A percentile compares a stretch with the other conserved stretches of the same genome.
These are phyloP conservation scores for Pseudopipra pipra DNA, from an alignment of 2,113 vertebrate genomes.

Conservation along the genomic window DNA sequence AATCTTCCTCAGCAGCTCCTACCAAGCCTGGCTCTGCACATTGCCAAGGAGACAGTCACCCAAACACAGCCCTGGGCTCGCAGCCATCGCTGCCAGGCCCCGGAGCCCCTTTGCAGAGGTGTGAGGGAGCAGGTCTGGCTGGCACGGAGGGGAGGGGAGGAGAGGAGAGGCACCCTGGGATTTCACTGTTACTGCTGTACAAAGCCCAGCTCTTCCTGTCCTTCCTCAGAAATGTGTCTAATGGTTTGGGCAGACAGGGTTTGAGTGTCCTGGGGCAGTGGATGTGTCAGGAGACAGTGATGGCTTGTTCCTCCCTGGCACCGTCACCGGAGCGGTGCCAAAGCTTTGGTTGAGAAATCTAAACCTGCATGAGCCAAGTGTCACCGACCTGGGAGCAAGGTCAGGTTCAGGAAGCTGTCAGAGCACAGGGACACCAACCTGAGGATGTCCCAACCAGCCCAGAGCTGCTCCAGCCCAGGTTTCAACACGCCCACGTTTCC, in stretches of 20 bases:
- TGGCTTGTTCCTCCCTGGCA: not conserved
- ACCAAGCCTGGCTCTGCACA: not conserved
- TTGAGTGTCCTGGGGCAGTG: slow-evolving; percentile 36
- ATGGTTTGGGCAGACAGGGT: not conserved
- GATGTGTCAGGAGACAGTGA: not conserved
- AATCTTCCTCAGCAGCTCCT: not conserved
- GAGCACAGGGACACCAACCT: not conserved
- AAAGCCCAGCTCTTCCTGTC: not conserved
- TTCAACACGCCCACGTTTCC: not conserved
- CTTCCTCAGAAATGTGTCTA: fast-evolving
- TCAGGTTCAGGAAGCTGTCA: not conserved
- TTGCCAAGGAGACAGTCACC: not conserved
- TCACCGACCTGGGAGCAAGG: not conserved
- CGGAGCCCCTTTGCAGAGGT: not conserved
- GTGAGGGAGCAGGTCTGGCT: not conserved
- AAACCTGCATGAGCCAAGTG: not conserved
- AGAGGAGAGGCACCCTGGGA: not conserved
- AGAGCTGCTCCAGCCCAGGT: not conserved
- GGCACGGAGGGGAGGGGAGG: not conserved
- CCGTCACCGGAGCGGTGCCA: not conserved
- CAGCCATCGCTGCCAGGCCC: not conserved
- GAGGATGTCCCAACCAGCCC: not conserved
- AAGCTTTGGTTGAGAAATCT: not conserved
- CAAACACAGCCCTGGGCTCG: not conserved
- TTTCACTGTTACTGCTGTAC: not conserved